Percentiles rank a stretch among this genome's conserved stretches.
These are phyloP conservation scores for Aradophagus sp. DNA, from an alignment of 1,140 invertebrate species.

Conservation along the genomic window DNA sequence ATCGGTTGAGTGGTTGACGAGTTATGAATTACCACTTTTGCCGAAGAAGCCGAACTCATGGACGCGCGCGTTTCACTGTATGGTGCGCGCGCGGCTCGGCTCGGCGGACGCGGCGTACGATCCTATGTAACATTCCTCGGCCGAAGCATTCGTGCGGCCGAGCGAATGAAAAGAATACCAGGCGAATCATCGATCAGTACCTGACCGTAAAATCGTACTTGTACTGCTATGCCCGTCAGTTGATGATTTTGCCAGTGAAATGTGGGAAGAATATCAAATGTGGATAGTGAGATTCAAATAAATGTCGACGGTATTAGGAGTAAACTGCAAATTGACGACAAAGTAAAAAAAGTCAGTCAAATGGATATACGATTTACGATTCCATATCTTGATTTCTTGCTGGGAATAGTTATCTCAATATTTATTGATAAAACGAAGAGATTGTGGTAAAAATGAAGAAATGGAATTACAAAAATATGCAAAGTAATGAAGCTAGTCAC, in stretches of 20 bases:
- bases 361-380: background rate
- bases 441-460: too few species aligned
- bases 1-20: slow-evolving; percentile 54
- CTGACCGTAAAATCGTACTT: slow-evolving; percentile 24
- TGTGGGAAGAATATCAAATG: too few species aligned
- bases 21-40: slow-evolving; percentile 63
- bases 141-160: slow-evolving; percentile 28
- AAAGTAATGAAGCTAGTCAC: too few species aligned
- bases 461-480: too few species aligned
- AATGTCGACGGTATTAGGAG: too few species aligned
- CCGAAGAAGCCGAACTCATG: slow-evolving; percentile 48
- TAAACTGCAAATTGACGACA: slow-evolving; percentile 5
- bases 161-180: slow-evolving; percentile 41
- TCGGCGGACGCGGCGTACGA: slow-evolving; percentile 25
- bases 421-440: too few species aligned
- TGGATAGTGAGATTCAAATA: too few species aligned
- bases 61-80: slow-evolving; percentile 20
- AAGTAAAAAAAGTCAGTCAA: background rate
- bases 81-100: slow-evolving; percentile 25
- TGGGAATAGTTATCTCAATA: too few species aligned
- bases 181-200: slow-evolving; percentile 24
- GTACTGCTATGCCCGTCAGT: slow-evolving; percentile 17
- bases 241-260: slow-evolving; percentile 4
- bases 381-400: too few species aligned
- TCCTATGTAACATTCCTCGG: slow-evolving; percentile 44